Evolutionary conservation across 2,797 vertebrate genomes (phyloP).

Genomic region (Epinephelus malabaricus): DNA sequence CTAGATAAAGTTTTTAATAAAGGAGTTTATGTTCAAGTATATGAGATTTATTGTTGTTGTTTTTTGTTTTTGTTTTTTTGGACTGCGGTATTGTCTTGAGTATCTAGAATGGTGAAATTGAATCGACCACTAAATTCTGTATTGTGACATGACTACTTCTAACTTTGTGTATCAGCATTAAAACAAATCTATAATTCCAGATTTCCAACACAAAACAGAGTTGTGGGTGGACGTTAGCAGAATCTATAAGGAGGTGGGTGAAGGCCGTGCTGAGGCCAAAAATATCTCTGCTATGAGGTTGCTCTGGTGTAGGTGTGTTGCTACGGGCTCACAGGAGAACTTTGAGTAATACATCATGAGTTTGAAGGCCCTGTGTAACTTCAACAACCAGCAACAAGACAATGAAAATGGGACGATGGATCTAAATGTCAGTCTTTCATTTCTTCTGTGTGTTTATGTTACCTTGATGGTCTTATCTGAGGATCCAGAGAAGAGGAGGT

Average conservation of each 20-base stretch:
- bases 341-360: not conserved
- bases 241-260: conserved; percentile 5
- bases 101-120: too few relatives aligned
- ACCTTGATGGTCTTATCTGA: conserved; percentile 99
- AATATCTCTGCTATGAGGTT: conserved; percentile 7
- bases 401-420: not conserved
- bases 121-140: too few relatives aligned
- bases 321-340: not conserved
- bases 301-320: not conserved
- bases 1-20: too few relatives aligned
- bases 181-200: not conserved
- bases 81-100: too few relatives aligned
- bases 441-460: not conserved
- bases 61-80: too few relatives aligned
- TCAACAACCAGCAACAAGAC: not conserved
- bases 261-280: not conserved
- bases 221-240: not conserved
- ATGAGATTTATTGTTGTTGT: too few relatives aligned
- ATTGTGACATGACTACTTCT: too few relatives aligned
- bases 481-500: conserved; percentile 97
- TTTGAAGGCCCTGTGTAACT: not conserved
- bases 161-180: not conserved
- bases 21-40: too few relatives aligned
- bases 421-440: not conserved
- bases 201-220: not conserved